Evolutionary conservation across 2,113 vertebrate species (phyloP).

Genomic region (Caracal caracal): DNA sequence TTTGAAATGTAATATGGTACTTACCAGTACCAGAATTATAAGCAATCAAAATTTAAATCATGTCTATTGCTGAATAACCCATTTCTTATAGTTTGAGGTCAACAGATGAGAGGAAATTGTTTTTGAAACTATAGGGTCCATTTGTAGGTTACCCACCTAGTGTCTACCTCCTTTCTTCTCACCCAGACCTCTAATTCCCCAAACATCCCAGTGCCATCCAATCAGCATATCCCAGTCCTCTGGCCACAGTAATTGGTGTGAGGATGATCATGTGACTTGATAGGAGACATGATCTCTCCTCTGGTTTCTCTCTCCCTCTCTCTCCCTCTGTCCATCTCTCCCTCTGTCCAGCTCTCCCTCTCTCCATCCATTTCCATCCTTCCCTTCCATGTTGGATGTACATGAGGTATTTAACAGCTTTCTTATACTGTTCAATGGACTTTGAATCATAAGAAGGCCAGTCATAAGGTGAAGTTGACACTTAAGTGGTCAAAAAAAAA

Average conservation of each 20-base stretch:
- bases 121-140: not conserved
- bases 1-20: not conserved
- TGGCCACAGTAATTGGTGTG: not conserved
- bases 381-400: not conserved
- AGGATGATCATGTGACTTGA: not conserved
- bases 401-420: not conserved
- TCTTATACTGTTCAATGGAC: not conserved
- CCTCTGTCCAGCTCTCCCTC: not conserved
- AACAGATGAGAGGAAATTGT: not conserved
- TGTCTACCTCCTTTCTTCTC: not conserved
- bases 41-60: not conserved
- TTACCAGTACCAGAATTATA: not conserved
- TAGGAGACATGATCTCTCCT: not conserved
- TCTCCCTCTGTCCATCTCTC: not conserved
- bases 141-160: not conserved
- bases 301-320: not conserved
- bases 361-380: not conserved
- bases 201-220: not conserved
- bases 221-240: not conserved
- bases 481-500: not conserved
- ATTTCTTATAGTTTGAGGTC: not conserved
- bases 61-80: not conserved
- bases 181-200: not conserved
- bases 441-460: slow-evolving; percentile 27
- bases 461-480: not conserved